Conservation (phyloP, 2,113 vertebrate species). For the Chinchilla lanigera region DNA sequence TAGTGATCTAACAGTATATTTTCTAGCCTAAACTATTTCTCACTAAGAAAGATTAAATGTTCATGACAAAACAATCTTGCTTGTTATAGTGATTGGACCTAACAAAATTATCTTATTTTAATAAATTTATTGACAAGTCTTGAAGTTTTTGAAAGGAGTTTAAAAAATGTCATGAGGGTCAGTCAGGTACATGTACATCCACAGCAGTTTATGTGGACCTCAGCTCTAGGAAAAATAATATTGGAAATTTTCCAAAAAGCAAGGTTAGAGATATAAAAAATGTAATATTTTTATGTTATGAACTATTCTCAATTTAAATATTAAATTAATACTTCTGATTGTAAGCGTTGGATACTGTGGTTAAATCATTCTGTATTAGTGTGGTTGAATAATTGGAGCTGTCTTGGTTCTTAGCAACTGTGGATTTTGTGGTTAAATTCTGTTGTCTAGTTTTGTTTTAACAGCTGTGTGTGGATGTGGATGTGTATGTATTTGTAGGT, state of each 20-base stretch:
- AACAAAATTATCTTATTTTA: neutral
- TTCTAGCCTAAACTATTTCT: neutral
- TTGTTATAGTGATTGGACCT: neutral
- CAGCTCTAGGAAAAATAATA: accelerated
- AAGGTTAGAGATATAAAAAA: neutral
- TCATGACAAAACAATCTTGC: neutral
- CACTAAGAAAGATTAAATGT: neutral
- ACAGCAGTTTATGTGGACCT: neutral
- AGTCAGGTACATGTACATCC: accelerated
- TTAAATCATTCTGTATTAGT: slow-evolving; percentile 78
- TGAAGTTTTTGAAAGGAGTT: neutral
- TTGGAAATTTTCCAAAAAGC: neutral
- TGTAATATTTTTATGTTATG: neutral
- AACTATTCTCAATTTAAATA: slow-evolving; percentile 28
- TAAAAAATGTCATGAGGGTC: neutral
- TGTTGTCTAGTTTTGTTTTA: slow-evolving; percentile 64
- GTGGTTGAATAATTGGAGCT: slow-evolving; percentile 76
- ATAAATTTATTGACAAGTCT: neutral
- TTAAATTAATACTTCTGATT: slow-evolving; percentile 50
- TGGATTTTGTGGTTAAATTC: slow-evolving; percentile 85
- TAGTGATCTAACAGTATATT: neutral
- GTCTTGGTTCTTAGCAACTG: slow-evolving; percentile 69
- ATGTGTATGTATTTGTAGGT: neutral
- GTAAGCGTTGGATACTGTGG: slow-evolving; percentile 60
- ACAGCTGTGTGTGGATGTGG: neutral